Evolutionary conservation across 2,888 invertebrate species (phyloP).

Genomic region (Lomographa bimaculata): DNA sequence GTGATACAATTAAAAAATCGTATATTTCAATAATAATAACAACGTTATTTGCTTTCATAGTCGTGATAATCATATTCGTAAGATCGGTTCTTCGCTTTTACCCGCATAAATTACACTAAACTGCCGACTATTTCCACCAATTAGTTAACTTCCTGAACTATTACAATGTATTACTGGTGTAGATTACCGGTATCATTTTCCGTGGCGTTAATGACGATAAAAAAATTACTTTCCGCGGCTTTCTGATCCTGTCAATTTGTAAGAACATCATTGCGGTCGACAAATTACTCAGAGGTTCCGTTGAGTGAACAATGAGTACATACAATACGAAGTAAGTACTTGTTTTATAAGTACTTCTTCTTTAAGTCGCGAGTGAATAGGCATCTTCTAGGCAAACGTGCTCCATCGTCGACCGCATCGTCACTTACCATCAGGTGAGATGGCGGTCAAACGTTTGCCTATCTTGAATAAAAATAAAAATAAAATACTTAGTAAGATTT

Average conservation of each 20-base stretch:
- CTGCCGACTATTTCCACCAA: conserved; percentile 7
- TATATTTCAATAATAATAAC: no score
- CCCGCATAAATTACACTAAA: conserved; percentile 16
- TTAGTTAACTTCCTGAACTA: conserved; percentile 13
- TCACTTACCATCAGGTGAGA: no score
- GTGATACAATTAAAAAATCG: no score
- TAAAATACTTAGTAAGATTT: no score
- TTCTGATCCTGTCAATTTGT: conserved; percentile 8
- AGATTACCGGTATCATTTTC: conserved; percentile 6
- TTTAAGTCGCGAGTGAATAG: no score
- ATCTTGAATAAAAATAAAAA: no score
- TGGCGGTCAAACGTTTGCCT: no score
- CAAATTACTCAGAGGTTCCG: conserved; percentile 10
- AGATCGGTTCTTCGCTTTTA: conserved; percentile 15
- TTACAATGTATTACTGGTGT: conserved; percentile 2
- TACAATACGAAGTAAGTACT: no score
- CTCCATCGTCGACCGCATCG: no score
- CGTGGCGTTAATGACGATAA: conserved; percentile 1
- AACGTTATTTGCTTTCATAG: conserved; percentile 2
- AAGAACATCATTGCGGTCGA: conserved; percentile 11
- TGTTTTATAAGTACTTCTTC: no score
- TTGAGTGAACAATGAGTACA: conserved; percentile 6
- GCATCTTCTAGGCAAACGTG: no score
- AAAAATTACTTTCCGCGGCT: conserved; percentile 10
- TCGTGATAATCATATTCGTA: conserved; percentile 22